Conservation (phyloP, 2,888 invertebrate species). For the Nomada fucata region DNA sequence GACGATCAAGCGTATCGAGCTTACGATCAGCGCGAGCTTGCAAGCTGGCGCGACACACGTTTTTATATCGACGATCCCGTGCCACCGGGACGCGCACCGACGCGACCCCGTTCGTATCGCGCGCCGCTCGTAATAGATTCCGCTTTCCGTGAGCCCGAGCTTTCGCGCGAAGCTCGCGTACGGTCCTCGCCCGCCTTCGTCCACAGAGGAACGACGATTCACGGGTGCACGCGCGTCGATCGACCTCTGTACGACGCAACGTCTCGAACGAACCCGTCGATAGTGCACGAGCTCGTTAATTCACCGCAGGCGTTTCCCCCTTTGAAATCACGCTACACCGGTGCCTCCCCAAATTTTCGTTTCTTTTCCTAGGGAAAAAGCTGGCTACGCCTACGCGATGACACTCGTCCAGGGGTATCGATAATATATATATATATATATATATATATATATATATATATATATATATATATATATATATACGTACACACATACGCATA, state of each 20-base stretch:
- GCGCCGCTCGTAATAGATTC: neutral
- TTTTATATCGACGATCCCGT: slow-evolving; percentile 47
- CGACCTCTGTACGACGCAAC: too few relatives aligned
- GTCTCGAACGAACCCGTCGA: neutral
- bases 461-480: too few relatives aligned
- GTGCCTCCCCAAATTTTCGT: slow-evolving; percentile 51
- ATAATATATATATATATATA: too few relatives aligned
- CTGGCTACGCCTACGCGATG: slow-evolving; percentile 56
- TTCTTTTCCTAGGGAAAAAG: slow-evolving; percentile 17
- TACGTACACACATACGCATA: slow-evolving; percentile 22
- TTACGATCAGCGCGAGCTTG: slow-evolving; percentile 58
- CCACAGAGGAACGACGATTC: neutral
- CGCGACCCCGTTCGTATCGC: neutral
- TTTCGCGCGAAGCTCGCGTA: slow-evolving; percentile 55
- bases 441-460: too few relatives aligned
- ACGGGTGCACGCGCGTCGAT: neutral
- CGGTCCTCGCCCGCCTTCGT: slow-evolving; percentile 14
- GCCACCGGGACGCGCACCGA: neutral
- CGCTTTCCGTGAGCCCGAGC: slow-evolving; percentile 46
- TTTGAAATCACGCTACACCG: slow-evolving; percentile 34
- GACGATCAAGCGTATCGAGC: slow-evolving; percentile 61
- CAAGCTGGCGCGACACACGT: slow-evolving; percentile 54
- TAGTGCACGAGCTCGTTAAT: slow-evolving; percentile 36
- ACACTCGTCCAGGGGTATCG: slow-evolving; percentile 55
- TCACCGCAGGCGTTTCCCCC: slow-evolving; percentile 20